Conservation (phyloP, 64 coral and sea anemone species). For the Actinia equina region DNA sequence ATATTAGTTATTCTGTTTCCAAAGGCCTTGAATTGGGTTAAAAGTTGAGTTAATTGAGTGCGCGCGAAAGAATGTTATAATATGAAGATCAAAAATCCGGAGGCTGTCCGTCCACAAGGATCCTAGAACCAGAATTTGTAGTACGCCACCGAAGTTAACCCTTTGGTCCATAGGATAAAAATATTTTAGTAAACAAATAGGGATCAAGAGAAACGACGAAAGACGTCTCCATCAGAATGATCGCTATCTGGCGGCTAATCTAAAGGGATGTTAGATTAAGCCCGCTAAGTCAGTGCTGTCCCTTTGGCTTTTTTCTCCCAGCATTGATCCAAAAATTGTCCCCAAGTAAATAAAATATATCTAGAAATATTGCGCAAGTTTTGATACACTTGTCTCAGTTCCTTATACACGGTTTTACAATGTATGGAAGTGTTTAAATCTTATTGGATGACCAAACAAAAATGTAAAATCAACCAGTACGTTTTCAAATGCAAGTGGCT, state of each 20-base stretch:
- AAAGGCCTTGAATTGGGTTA: too few species aligned
- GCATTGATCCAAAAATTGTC: background rate
- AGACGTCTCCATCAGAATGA: constrained; percentile 1
- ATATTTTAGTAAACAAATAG: constrained; percentile 11
- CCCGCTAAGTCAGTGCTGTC: background rate
- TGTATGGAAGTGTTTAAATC: background rate
- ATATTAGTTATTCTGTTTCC: too few species aligned
- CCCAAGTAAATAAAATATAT: background rate
- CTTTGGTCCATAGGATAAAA: background rate
- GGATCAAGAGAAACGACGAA: background rate
- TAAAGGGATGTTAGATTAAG: background rate
- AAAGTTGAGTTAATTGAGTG: background rate
- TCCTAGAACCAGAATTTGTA: background rate
- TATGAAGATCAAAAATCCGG: background rate
- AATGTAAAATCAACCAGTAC: background rate
- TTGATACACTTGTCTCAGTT: background rate
- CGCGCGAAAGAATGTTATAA: background rate
- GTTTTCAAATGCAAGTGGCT: background rate
- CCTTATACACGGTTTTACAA: background rate
- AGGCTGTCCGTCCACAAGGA: background rate
- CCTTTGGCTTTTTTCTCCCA: background rate
- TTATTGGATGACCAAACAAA: background rate
- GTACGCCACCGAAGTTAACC: background rate
- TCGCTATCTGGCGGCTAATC: background rate
- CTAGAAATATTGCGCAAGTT: background rate